Percentiles rank a stretch among this genome's conserved stretches.
Evolutionary conservation across 2,888 invertebrate genomes (phyloP).

Genomic region (Pammene fasciana): DNA sequence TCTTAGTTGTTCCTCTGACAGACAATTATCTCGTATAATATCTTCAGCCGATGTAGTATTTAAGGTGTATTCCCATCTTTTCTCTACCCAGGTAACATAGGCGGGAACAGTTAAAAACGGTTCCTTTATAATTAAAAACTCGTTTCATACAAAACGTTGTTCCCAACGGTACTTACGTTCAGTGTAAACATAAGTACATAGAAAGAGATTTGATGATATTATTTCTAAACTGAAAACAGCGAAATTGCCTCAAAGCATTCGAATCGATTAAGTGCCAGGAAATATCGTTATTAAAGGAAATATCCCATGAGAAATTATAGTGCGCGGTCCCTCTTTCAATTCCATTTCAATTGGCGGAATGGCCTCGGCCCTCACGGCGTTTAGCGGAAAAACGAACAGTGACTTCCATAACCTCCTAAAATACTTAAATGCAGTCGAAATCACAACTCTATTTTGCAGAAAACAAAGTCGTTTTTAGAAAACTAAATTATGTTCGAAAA

Average conservation of each 20-base stretch:
- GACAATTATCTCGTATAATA: no score
- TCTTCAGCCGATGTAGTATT: no score
- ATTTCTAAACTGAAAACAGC: conserved; percentile 2
- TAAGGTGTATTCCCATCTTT: no score
- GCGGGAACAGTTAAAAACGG: no score
- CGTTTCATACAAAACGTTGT: no score
- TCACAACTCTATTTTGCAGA: background rate
- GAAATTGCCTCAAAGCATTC: conserved; percentile 7
- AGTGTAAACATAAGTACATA: no score
- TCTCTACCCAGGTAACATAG: no score
- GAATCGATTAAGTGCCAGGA: conserved; percentile 27
- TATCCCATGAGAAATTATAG: conserved; percentile 40
- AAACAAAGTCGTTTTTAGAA: background rate
- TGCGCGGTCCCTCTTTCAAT: conserved; percentile 36
- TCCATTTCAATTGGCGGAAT: conserved; percentile 34
- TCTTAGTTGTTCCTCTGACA: no score
- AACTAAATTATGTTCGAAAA: no score
- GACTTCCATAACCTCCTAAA: background rate
- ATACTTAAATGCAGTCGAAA: background rate
- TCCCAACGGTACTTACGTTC: no score
- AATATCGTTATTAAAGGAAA: conserved; percentile 37
- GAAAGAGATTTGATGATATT: background rate
- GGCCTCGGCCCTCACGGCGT: conserved; percentile 18
- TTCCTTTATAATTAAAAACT: no score
- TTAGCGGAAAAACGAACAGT: conserved; percentile 14